Percentiles rank a stretch among this genome's conserved stretches.
Conservation (phyloP, 2,113 vertebrate genomes). For the Argyrosomus japonicus region DNA sequence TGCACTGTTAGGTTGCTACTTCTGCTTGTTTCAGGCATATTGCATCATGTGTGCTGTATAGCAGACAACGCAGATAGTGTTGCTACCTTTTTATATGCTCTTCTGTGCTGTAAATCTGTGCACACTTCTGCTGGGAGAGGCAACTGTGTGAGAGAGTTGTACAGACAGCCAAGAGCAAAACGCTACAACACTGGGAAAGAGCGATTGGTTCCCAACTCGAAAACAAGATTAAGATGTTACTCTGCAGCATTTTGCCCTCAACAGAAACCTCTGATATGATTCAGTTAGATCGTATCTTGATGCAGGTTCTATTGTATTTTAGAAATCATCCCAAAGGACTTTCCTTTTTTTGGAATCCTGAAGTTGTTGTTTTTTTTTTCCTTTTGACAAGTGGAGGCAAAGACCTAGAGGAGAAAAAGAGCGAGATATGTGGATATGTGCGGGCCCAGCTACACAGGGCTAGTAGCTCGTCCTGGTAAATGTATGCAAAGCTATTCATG, state of each 20-base stretch:
- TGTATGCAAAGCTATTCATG: slow-evolving; percentile 74
- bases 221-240: slow-evolving; percentile 40
- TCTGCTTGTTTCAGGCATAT: slow-evolving; percentile 56
- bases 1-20: slow-evolving; percentile 17
- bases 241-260: slow-evolving; percentile 38
- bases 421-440: slow-evolving; percentile 2
- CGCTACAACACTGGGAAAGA: background rate
- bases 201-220: slow-evolving; percentile 3
- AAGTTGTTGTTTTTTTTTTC: background rate
- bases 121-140: slow-evolving; percentile 17
- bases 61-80: slow-evolving; percentile 16
- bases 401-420: background rate
- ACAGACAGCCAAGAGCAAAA: slow-evolving; percentile 19
- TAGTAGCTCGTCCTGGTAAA: slow-evolving; percentile 47
- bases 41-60: slow-evolving; percentile 54
- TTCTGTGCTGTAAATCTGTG: slow-evolving; percentile 3
- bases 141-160: background rate
- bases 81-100: slow-evolving; percentile 13
- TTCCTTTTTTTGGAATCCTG: slow-evolving; percentile 5
- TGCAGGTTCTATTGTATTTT: slow-evolving; percentile 14
- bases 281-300: slow-evolving; percentile 13
- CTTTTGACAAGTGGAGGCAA: slow-evolving; percentile 11
- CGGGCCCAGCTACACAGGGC: slow-evolving; percentile 8
- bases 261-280: slow-evolving; percentile 15
- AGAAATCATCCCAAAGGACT: slow-evolving; percentile 28